These are phyloP conservation scores for Mastomys coucha DNA, from an alignment of 2,113 vertebrate genomes.

Conservation along the genomic window DNA sequence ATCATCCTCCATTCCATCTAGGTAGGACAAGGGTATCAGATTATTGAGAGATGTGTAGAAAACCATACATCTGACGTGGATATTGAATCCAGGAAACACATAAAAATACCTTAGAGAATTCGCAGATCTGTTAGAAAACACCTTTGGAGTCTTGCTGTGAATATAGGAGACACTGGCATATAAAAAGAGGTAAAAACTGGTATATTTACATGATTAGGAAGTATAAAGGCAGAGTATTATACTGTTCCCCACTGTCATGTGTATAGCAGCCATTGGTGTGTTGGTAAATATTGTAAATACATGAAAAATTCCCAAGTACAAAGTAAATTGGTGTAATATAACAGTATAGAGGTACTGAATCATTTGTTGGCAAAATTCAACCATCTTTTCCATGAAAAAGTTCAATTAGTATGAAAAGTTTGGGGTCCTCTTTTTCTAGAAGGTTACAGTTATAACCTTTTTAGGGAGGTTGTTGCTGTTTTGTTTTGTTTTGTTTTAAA, in stretches of 20 bases:
- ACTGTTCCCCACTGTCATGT: not conserved
- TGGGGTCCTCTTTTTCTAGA: not conserved
- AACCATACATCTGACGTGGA: not conserved
- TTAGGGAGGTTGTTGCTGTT: not conserved
- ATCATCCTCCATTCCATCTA: too few species aligned
- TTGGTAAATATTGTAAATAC: not conserved
- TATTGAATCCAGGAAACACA: not conserved
- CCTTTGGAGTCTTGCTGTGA: not conserved
- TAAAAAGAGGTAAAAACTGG: not conserved
- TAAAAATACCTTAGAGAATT: not conserved
- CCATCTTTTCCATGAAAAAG: not conserved
- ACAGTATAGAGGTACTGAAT: not conserved
- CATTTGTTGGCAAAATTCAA: not conserved
- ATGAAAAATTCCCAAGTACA: not conserved
- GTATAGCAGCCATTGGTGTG: not conserved
- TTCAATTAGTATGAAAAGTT: not conserved
- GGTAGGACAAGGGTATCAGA: too few species aligned
- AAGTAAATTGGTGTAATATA: not conserved
- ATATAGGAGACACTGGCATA: not conserved
- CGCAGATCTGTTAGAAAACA: not conserved
- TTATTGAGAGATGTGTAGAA: too few species aligned
- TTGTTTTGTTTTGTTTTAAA: not conserved
- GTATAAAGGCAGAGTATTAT: not conserved
- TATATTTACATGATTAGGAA: not conserved
- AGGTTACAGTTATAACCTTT: not conserved